Percentiles rank a stretch among this genome's conserved stretches.
These are phyloP conservation scores for Lophius americanus DNA, from an alignment of 2,797 vertebrate genomes.

Conservation along the genomic window DNA sequence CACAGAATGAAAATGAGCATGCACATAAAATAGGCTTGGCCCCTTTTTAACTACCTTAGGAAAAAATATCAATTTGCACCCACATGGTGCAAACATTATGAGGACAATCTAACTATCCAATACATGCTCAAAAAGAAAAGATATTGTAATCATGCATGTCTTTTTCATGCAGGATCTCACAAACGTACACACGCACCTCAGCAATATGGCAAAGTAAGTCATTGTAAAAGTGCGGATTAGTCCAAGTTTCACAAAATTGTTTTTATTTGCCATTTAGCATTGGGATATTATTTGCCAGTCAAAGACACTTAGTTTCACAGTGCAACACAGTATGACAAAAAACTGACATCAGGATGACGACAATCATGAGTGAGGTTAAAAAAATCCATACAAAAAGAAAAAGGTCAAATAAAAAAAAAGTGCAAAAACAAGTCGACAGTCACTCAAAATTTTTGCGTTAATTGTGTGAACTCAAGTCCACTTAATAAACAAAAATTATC, in stretches of 20 bases:
- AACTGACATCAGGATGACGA: constrained; percentile 76
- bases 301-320: constrained; percentile 82
- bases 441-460: constrained; percentile 76
- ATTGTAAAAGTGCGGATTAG: constrained; percentile 82
- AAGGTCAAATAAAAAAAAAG: constrained; percentile 57
- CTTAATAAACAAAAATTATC: constrained; percentile 67
- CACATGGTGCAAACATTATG: constrained; percentile 30
- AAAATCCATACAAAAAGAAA: constrained; percentile 67
- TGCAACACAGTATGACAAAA: constrained; percentile 80
- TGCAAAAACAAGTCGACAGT: constrained; percentile 78
- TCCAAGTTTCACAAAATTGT: constrained; percentile 82
- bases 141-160: constrained; percentile 45
- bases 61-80: constrained; percentile 24
- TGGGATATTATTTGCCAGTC: constrained; percentile 77
- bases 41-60: constrained; percentile 33
- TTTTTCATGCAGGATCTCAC: constrained; percentile 41
- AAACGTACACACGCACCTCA: constrained; percentile 37
- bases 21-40: constrained; percentile 53
- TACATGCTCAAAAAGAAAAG: constrained; percentile 62
- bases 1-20: constrained; percentile 51
- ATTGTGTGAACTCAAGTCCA: constrained; percentile 75
- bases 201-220: constrained; percentile 71
- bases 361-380: constrained; percentile 70
- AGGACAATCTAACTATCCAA: constrained; percentile 38
- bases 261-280: constrained; percentile 84